phyloP scores from a whole-genome alignment of 1,140 invertebrate genomes.

The Phymastichus coffea region DNA sequence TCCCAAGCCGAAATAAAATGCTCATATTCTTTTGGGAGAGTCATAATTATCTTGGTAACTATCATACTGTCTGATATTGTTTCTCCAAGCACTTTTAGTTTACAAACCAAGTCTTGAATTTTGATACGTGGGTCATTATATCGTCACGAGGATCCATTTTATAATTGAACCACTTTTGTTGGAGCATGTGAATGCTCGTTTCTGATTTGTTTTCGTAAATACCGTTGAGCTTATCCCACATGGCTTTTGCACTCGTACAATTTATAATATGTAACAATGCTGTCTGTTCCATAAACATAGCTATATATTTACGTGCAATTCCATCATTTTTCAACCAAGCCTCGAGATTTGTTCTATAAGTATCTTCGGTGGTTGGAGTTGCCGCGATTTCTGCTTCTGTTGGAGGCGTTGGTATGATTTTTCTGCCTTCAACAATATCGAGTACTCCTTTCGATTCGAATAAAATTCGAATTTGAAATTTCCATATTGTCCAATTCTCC shows the following conservation, averaged over 20 bases:
- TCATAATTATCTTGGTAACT: slow-evolving; percentile 39
- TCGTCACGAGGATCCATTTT: slow-evolving; percentile 5
- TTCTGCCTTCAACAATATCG: background rate
- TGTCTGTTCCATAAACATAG: slow-evolving; percentile 30
- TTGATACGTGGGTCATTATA: slow-evolving; percentile 37
- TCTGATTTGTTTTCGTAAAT: slow-evolving; percentile 41
- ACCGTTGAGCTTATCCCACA: slow-evolving; percentile 39
- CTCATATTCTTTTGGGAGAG: slow-evolving; percentile 31
- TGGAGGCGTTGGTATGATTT: background rate
- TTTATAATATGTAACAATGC: slow-evolving; percentile 36
- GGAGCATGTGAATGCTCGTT: slow-evolving; percentile 33
- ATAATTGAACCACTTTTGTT: slow-evolving; percentile 40
- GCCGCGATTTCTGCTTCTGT: background rate
- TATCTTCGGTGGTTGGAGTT: background rate
- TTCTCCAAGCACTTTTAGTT: too few species aligned
- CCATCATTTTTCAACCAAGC: background rate
- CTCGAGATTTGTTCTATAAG: background rate
- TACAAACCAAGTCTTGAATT: too few species aligned
- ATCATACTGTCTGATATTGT: slow-evolving; percentile 36
- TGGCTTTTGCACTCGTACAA: slow-evolving; percentile 37
- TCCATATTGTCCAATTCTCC: background rate
- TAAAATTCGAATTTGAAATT: background rate
- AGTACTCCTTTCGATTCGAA: background rate
- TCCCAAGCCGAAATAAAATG: slow-evolving; percentile 47
- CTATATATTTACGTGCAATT: slow-evolving; percentile 30